These are phyloP conservation scores for Tangachromis dhanisi DNA, from an alignment of 2,113 vertebrate genomes.

Conservation along the genomic window DNA sequence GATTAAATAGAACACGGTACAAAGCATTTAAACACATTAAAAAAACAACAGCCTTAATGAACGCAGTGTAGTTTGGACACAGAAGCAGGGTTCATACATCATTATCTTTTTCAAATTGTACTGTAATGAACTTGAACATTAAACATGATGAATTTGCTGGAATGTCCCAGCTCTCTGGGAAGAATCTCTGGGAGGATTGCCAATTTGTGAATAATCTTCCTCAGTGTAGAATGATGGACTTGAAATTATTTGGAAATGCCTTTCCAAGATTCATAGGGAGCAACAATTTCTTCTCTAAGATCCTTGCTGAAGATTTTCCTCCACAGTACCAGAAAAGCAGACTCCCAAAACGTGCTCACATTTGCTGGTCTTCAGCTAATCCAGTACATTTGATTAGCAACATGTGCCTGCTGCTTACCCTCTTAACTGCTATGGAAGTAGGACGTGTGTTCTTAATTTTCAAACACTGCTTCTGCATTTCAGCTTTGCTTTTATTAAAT, in stretches of 20 bases:
- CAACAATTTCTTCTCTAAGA: background rate
- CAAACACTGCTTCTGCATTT: no score
- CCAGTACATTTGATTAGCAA: no score
- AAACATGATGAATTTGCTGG: background rate
- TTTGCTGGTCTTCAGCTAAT: background rate
- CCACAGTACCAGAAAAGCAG: background rate
- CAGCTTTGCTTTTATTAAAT: no score
- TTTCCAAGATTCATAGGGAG: background rate
- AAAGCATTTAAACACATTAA: background rate
- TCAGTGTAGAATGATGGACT: background rate
- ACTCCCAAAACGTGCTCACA: background rate
- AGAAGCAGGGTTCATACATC: background rate
- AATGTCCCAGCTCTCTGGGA: background rate
- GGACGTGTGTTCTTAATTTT: no score
- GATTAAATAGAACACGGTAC: background rate
- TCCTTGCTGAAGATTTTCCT: background rate
- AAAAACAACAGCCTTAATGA: background rate
- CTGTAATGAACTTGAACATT: background rate
- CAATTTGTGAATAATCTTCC: background rate
- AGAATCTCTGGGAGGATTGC: background rate
- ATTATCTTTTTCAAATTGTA: background rate
- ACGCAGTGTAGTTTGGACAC: background rate
- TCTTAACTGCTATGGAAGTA: no score
- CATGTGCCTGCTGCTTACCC: no score
- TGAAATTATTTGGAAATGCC: background rate